Base-by-base conservation (phyloP, 2,888 invertebrate species). In the Clivina fossor region DNA sequence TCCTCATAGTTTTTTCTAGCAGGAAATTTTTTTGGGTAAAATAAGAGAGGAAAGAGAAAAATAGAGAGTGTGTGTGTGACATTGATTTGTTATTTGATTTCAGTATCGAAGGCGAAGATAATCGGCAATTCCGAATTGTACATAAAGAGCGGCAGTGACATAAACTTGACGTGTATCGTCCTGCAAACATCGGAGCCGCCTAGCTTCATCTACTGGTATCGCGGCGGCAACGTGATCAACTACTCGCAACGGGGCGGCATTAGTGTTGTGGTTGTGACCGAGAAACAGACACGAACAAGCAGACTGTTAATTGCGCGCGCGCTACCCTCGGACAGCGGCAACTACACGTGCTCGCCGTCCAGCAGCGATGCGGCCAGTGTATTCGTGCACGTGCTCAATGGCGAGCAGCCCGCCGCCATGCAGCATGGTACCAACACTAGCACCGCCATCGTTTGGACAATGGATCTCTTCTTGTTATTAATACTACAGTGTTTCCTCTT, bases 51-150 rank as follows among this genome's bases (percentile, higher is more conserved):
- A n/a, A n/a, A n/a, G n/a, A n/a, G n/a, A n/a, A n/a, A n/a, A n/a
- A n/a, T n/a, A n/a, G n/a, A n/a, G n/a, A n/a, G n/a, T n/a, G n/a
- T n/a, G n/a, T n/a, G n/a, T n/a, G n/a, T n/a, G n/a, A n/a, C n/a
- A n/a, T n/a, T n/a, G n/a, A n/a, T n/a, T n/a, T n/a, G n/a, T n/a
- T n/a, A n/a, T n/a, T n/a, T n/a, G n/a, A n/a, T 77, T 77, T 44
- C 82, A 93, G 93, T 92, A 71, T 91, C 92, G 66, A 88, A 88
- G 74, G 92, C 93, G 64, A 88, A 89, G 79, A 93, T 93, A 70
- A 78, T 88, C 70, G 88, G 90, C 37, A 90, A 89, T 68, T 82
- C 88, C 24, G 92, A 92, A 76, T 78, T 91, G 71, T 90, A 88
- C 78, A 89, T 93, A 73, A 86, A 90, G 72, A 90, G 89, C 69